Base-by-base conservation (phyloP, 2,113 vertebrate genomes). In the Pungitius pungitius region DNA sequence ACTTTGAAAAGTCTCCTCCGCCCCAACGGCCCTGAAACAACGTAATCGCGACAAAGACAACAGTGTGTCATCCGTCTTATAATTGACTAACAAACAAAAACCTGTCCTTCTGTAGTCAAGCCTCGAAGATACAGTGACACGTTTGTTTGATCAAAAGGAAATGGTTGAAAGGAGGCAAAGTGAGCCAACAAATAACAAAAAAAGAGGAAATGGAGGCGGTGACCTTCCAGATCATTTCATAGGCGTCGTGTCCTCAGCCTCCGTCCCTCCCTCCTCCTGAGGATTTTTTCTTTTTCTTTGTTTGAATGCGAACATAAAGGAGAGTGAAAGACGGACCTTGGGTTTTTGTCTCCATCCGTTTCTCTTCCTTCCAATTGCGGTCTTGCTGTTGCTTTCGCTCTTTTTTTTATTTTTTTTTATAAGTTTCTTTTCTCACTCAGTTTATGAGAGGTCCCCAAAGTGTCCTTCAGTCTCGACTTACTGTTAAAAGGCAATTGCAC, bases 401-500 rank as follows among this genome's bases (percentile, higher is more conserved):
- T 61, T 61, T 68, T 30, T 30, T 18, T 70, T 15, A 43, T 58
- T 56, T 61, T 61, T 68, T 30, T 30, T 18, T 70, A 15, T 58
- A 15, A 8, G 62, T 39, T 65, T 54, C 77, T 63, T 62, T 75
- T 79, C 43, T 76, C 51, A 26, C 58, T 80, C 45, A 37, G 61
- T 86, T 80, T 75, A 82, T 85, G 84, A 75, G 81, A 72, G 83
- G 76, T 88, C 84, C 68, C 80, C 27, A 64, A 52, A 63, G 81
- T 85, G 82, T 85, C 83, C 85, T 87, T 89, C 80, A 87, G 64
- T 87, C 76, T 84, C 89, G 87, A 92, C 77, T 87, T 85, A 80
- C 67, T 73, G 85, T 83, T 93, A 89, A 92, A 91, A 87, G 82
- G 68, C 81, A 92, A 88, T 91, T 85, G 85, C 72, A 77, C 69